Base-by-base conservation (phyloP, 2,888 invertebrate species). In the Allophyes oxyacanthae region DNA sequence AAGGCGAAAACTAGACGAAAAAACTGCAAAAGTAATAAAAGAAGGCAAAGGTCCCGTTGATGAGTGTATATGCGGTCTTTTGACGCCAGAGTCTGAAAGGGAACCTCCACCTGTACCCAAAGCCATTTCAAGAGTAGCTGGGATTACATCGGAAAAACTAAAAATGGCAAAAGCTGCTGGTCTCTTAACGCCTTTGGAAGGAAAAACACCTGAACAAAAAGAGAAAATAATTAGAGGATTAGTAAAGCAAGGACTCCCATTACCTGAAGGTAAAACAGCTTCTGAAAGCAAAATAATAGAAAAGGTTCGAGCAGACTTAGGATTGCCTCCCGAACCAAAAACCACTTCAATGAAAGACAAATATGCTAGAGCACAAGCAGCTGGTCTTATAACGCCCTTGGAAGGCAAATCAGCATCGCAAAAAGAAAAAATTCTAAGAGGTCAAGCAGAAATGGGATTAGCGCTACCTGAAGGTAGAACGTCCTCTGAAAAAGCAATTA, bases 31-130 rank as follows among this genome's bases (percentile, higher is more conserved):
- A 64, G 13, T 52, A 10, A 51, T 79, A n/a, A 78, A 73, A 61
- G 80, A 80, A 62, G 72, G 69, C 0, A 77, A 72, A 53, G 80
- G 80, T 0, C 79, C 80, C 8, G 72, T 61, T 42, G 74, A 80
- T 40, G 78, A 80, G 59, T 80, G 80, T 32, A 78, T 80, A 42
- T 79, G 79, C 48, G 71, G 60, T n/a, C 57, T 79, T 13, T 56
- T 79, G 26, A 74, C 77, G 34, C 74, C 77, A 45, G 70, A 75
- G 41, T 43, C 55, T 8, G 68, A 53, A 53, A 40, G 10, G n/a
- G 11, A 28, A 50, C 26, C 20, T 1, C 32, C 6, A n/a, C 5
- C 33, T 28, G 28, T 28, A 28, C 1, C 28, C 28, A 28, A 28
- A 6, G 28, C 28, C 8, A 28, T 28, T 28, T 28, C 28, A 4